Evolutionary conservation across 2,113 vertebrate species (phyloP), one percentile per base, ranked within the genome.

Genomic region (Pomatostomus ruficeps): DNA sequence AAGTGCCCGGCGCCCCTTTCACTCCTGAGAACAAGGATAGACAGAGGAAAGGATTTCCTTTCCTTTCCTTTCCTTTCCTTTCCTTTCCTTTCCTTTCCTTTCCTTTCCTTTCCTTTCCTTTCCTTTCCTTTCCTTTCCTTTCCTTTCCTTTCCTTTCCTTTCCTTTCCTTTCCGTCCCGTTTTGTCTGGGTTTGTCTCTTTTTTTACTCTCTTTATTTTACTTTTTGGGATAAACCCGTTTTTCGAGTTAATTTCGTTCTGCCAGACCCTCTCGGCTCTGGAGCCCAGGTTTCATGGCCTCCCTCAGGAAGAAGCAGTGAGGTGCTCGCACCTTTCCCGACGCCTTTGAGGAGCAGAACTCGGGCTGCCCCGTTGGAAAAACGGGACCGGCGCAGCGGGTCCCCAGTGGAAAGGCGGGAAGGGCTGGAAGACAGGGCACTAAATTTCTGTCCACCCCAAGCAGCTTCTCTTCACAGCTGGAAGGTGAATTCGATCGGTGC

Each of bases 1-100:
- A 25, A 35, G 23, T 1, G 1, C 12, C n/a, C 2, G 9, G 24
- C 0, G 1, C 6, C 29, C 43, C 46, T 52, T 42, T 11, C 12
- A 7, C 12, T 11, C 25, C 57, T 66, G 48, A 61, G 21, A 88
- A 23, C 4, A 35, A 22, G 0, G 31, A 31, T 1, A 15, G 35
- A 10, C 9, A n/a, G 11, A 43, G 14, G 24, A 67, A 68, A 59
- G 2, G 4, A 33, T 33, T 33, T 18, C 7, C 21, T 49, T 15
- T 31, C 8, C 57, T 14, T 42, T 16, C 17, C 57, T 29, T 42
- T 21, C 21, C 57, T 12, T 11, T 31, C 3, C 7, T 36, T 25
- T 12, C 33, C 10, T 11, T 45, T 17, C 23, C 13, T 4, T 17
- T 14, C 20, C 6, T 63, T 46, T 19, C 5, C 33, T 58, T 12